Evolutionary conservation across 2,113 vertebrate genomes (phyloP).

Genomic region (Chauna torquata): DNA sequence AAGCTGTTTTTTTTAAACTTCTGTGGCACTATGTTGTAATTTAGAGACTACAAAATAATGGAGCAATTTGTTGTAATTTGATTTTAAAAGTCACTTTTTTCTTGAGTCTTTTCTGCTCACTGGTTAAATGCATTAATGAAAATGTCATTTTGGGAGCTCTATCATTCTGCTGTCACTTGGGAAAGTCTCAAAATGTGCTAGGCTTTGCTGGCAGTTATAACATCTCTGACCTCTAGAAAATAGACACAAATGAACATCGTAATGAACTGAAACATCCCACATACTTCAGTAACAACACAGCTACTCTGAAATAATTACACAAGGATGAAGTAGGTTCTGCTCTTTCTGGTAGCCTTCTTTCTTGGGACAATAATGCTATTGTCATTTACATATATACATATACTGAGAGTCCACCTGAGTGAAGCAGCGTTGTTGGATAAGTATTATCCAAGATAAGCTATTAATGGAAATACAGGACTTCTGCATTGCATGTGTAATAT

Average conservation of each 20-base stretch:
- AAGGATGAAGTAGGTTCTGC: not conserved
- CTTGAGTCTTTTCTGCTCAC: not conserved
- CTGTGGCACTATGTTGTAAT: not conserved
- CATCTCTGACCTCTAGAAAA: not conserved
- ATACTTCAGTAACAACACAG: not conserved
- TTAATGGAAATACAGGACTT: not conserved
- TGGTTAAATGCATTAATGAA: not conserved
- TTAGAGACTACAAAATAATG: not conserved
- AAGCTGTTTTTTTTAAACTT: not conserved
- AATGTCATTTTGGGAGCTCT: not conserved
- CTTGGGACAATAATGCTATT: not conserved
- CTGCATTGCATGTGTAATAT: rapidly evolving
- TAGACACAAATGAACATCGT: not conserved
- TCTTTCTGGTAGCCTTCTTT: not conserved
- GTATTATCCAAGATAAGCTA: not conserved
- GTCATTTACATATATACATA: not conserved
- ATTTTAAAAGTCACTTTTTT: not conserved
- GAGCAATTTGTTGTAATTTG: not conserved
- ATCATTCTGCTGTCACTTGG: not conserved
- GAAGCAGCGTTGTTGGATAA: not conserved
- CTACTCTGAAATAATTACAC: not conserved
- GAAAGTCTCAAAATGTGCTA: not conserved
- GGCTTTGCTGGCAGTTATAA: not conserved
- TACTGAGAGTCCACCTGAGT: not conserved
- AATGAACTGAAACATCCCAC: not conserved